Percentiles rank a stretch among this genome's conserved stretches.
Evolutionary conservation across 2,797 vertebrate genomes (phyloP).

Genomic region (Halcyon badia): DNA sequence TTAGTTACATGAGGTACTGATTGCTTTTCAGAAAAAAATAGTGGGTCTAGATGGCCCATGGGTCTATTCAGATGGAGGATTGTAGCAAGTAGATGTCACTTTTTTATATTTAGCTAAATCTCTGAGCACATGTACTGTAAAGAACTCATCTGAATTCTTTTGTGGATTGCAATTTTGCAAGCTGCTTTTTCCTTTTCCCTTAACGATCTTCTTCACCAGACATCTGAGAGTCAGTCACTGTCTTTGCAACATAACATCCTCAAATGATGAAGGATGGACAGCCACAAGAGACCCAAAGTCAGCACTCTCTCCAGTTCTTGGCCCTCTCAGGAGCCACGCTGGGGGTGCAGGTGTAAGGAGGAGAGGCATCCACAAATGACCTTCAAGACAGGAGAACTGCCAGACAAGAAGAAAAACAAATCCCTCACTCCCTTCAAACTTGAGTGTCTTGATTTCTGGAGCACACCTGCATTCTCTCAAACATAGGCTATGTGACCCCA

Average conservation of each 20-base stretch:
- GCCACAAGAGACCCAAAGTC: background rate
- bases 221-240: background rate
- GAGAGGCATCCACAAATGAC: background rate
- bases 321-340: background rate
- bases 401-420: background rate
- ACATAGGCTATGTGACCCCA: background rate
- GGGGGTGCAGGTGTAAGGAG: background rate
- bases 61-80: background rate
- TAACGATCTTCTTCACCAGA: background rate
- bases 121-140: background rate
- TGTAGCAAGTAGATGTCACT: background rate
- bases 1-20: background rate
- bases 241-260: background rate
- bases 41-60: background rate
- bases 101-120: background rate
- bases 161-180: background rate
- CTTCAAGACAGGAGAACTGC: background rate
- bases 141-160: background rate
- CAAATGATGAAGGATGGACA: accelerated
- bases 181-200: background rate
- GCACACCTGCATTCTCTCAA: background rate
- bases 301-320: background rate
- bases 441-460: background rate
- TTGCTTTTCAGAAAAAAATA: background rate
- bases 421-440: background rate